Evolutionary conservation across 2,888 invertebrate species (phyloP).

Genomic region (Matsumyia berberina): DNA sequence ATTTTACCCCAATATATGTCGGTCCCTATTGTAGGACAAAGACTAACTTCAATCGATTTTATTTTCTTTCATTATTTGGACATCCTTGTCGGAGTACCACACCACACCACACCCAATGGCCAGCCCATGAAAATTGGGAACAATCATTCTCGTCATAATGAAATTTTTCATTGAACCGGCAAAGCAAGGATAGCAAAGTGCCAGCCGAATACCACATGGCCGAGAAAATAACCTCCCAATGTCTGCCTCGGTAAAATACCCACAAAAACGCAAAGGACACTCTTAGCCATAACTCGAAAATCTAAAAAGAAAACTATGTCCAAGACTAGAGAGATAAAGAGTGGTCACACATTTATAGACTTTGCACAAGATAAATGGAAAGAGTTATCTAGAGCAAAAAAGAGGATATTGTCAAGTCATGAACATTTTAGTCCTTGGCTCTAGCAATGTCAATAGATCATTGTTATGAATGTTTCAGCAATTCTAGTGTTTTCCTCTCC

Average conservation of each 20-base stretch:
- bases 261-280: constrained; percentile 55
- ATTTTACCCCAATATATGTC: constrained; percentile 10
- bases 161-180: constrained; percentile 65
- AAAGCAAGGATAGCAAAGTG: constrained; percentile 28
- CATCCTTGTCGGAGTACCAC: background rate
- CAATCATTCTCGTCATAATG: constrained; percentile 66
- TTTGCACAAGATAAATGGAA: constrained; percentile 61
- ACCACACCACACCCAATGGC: background rate
- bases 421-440: constrained; percentile 70
- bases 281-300: constrained; percentile 49
- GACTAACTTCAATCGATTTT: constrained; percentile 65
- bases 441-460: constrained; percentile 71
- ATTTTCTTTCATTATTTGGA: constrained; percentile 48
- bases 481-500: constrained; percentile 64
- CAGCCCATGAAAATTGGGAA: constrained; percentile 39
- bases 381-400: constrained; percentile 55
- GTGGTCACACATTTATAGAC: constrained; percentile 52
- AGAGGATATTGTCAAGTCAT: constrained; percentile 61
- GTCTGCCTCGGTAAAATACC: constrained; percentile 26
- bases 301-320: constrained; percentile 43
- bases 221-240: constrained; percentile 45
- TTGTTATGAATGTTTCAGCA: constrained; percentile 75
- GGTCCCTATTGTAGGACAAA: constrained; percentile 17
- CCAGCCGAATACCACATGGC: constrained; percentile 17
- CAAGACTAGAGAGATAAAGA: constrained; percentile 33